A percentile compares a stretch with the other conserved stretches of the same genome.
phyloP scores from a whole-genome alignment of 2,113 vertebrate species.

The Prolemur simus region DNA sequence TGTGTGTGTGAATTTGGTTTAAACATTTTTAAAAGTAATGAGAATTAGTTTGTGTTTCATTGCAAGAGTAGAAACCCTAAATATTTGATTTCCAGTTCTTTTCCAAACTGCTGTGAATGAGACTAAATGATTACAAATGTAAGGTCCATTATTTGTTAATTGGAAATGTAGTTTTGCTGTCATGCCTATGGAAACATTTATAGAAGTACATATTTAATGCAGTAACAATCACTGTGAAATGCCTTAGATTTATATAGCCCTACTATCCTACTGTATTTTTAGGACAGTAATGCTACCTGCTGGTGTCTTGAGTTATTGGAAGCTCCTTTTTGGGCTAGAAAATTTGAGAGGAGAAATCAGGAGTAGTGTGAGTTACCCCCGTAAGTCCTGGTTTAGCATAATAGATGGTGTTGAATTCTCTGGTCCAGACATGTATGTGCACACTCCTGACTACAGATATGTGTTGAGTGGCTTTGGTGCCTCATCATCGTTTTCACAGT shows the following conservation, averaged over 20 bases:
- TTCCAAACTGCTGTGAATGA: not conserved
- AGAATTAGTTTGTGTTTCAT: not conserved
- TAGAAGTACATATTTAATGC: slow-evolving; percentile 30
- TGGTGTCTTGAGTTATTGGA: not conserved
- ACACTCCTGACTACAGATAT: not conserved
- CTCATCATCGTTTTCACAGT: not conserved
- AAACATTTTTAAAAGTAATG: slow-evolving; percentile 34
- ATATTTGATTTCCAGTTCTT: not conserved
- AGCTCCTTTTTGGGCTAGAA: not conserved
- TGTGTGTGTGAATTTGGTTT: slow-evolving; percentile 1
- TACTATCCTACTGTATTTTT: not conserved
- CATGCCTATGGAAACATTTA: not conserved
- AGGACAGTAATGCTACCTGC: not conserved
- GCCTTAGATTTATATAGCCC: not conserved
- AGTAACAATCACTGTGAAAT: not conserved
- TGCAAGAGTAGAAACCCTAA: not conserved
- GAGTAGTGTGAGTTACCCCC: not conserved
- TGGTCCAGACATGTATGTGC: not conserved
- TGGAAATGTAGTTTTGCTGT: not conserved
- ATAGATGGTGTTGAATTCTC: not conserved
- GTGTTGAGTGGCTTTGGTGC: not conserved
- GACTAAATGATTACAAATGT: slow-evolving; percentile 1
- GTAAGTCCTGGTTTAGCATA: not conserved
- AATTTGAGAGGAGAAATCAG: not conserved
- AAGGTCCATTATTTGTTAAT: slow-evolving; percentile 16